These are phyloP conservation scores for Camponotus vicinus DNA, from an alignment of 1,140 invertebrate species.

Conservation along the genomic window DNA sequence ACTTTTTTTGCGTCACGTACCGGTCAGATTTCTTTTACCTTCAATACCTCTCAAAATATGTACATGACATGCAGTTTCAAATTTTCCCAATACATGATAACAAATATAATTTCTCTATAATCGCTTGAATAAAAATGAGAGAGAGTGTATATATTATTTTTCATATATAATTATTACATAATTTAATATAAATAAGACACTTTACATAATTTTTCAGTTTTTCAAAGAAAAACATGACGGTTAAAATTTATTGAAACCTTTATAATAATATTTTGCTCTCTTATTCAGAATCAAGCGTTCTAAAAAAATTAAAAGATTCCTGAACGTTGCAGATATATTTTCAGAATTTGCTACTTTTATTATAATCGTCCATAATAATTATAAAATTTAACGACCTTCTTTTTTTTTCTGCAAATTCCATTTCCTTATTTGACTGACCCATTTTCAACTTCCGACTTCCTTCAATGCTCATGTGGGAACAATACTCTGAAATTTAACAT, in stretches of 20 bases:
- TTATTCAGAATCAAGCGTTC: not conserved
- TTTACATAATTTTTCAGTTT: not conserved
- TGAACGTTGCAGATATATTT: not conserved
- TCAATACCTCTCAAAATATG: slow-evolving; percentile 8
- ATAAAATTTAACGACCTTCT: not conserved
- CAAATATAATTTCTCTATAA: slow-evolving; percentile 6
- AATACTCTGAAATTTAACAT: slow-evolving; percentile 42
- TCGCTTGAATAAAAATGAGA: not conserved
- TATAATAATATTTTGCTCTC: not conserved
- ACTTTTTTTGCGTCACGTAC: slow-evolving; percentile 2
- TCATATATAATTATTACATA: not conserved
- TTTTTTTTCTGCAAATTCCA: not conserved
- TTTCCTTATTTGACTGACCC: not conserved
- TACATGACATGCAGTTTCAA: slow-evolving; percentile 3
- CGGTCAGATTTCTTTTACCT: not conserved
- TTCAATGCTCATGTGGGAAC: slow-evolving; percentile 12
- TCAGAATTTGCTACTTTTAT: not conserved
- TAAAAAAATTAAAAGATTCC: not conserved
- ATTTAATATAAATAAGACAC: too few relatives aligned
- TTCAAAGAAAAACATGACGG: not conserved
- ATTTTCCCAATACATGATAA: not conserved
- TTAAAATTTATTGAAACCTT: not conserved
- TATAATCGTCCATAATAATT: not conserved
- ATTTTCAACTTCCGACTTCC: not conserved
- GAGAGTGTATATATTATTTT: not conserved